Evolutionary conservation across 2,888 invertebrate genomes (phyloP).

Genomic region (Drosophila differens): DNA sequence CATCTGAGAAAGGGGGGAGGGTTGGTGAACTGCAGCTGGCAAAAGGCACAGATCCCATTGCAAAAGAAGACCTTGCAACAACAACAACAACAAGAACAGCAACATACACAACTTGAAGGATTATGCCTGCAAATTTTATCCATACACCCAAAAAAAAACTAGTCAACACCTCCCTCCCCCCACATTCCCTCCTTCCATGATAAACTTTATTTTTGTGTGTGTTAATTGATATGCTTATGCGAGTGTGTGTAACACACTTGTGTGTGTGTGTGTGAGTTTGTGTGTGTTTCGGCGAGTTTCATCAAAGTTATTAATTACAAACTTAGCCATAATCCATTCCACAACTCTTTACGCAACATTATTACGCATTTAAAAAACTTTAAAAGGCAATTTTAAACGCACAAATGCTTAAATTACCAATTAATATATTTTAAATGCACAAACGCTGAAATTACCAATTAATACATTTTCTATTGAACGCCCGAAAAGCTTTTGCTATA

Average conservation of each 20-base stretch:
- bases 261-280: conserved; percentile 3
- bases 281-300: conserved; percentile 33
- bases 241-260: neutral
- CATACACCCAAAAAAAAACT: conserved; percentile 1
- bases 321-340: conserved; percentile 22
- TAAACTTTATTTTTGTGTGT: conserved; percentile 55
- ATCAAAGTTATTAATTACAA: conserved; percentile 72
- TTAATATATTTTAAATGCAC: neutral
- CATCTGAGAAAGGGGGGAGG: conserved; percentile 14
- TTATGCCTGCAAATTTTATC: conserved; percentile 37
- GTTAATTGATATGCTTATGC: conserved; percentile 59
- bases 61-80: conserved; percentile 27
- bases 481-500: neutral
- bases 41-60: conserved; percentile 44
- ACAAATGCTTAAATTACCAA: neutral
- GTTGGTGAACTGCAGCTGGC: conserved; percentile 38
- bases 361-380: conserved; percentile 3
- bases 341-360: conserved; percentile 6
- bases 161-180: neutral
- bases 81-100: neutral
- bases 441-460: neutral
- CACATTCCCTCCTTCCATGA: conserved; percentile 15
- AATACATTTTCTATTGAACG: neutral
- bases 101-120: conserved; percentile 31
- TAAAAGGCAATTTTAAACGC: conserved; percentile 1